Percentiles rank a stretch among this genome's conserved stretches.
Conservation (phyloP, 2,113 vertebrate genomes). For the Apteryx owenii region DNA sequence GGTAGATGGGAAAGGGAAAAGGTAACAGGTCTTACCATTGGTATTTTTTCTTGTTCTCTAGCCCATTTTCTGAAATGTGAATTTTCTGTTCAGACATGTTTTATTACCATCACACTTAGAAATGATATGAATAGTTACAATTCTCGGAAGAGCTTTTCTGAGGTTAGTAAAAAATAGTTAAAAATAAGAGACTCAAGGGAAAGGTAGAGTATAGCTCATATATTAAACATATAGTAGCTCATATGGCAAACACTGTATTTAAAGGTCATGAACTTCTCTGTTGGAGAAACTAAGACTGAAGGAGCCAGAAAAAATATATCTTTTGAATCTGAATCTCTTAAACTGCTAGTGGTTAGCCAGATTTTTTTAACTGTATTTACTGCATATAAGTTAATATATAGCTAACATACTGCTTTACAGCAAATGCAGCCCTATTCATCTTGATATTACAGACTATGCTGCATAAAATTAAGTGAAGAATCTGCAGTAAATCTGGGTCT, state of each 20-base stretch:
- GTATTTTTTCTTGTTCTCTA: neutral
- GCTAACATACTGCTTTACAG: neutral
- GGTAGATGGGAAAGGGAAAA: neutral
- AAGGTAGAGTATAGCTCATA: neutral
- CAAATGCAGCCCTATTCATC: neutral
- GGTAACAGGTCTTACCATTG: neutral
- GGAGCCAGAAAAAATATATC: neutral
- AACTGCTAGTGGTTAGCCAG: neutral
- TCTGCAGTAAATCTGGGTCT: neutral
- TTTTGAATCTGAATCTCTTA: neutral
- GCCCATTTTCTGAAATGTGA: neutral
- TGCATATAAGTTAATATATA: neutral
- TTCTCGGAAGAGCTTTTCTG: neutral
- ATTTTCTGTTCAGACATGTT: neutral
- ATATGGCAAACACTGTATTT: neutral
- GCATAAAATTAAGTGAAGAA: neutral
- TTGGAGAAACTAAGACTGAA: neutral
- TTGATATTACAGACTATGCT: neutral
- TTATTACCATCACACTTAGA: neutral
- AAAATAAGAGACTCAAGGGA: neutral
- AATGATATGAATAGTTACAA: neutral
- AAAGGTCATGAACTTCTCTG: fast-evolving
- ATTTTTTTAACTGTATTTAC: neutral
- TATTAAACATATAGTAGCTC: neutral
- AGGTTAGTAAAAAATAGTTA: neutral